These are phyloP conservation scores for Mastomys natalensis DNA, from an alignment of 2,113 vertebrate genomes.

Conservation along the genomic window DNA sequence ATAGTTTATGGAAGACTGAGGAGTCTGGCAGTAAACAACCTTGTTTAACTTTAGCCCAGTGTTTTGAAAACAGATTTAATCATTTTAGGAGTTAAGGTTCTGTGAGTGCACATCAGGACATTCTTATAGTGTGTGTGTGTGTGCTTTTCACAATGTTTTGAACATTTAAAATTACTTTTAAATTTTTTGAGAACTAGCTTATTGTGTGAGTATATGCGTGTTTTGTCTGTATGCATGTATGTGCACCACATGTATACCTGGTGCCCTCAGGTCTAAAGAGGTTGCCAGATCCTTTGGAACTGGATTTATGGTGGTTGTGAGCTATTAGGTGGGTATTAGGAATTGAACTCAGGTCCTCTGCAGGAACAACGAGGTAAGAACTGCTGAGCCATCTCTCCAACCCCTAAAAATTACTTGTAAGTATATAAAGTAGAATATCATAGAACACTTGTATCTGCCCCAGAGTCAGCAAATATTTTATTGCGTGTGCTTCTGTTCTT, in stretches of 20 bases:
- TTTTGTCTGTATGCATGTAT: neutral
- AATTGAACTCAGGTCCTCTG: neutral
- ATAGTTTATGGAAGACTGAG: slow-evolving; percentile 28
- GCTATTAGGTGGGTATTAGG: neutral
- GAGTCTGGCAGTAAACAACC: slow-evolving; percentile 35
- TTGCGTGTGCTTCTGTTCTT: neutral
- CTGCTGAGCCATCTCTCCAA: neutral
- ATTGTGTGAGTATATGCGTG: neutral
- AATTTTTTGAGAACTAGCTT: neutral
- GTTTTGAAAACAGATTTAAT: slow-evolving; percentile 37
- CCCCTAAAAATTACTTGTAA: neutral
- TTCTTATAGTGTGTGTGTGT: neutral
- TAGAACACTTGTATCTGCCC: neutral
- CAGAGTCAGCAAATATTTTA: neutral
- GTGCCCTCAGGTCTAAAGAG: neutral
- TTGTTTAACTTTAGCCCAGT: slow-evolving; percentile 20
- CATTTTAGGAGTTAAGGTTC: slow-evolving; percentile 38
- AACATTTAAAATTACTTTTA: slow-evolving; percentile 8
- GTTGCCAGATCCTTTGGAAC: neutral
- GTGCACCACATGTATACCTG: neutral
- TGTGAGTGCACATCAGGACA: neutral
- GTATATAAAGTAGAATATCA: neutral
- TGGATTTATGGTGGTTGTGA: neutral
- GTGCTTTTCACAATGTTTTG: slow-evolving; percentile 25
- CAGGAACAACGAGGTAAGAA: neutral